These are phyloP conservation scores for Phaetusa simplex DNA, from an alignment of 2,113 vertebrate species.

Conservation along the genomic window DNA sequence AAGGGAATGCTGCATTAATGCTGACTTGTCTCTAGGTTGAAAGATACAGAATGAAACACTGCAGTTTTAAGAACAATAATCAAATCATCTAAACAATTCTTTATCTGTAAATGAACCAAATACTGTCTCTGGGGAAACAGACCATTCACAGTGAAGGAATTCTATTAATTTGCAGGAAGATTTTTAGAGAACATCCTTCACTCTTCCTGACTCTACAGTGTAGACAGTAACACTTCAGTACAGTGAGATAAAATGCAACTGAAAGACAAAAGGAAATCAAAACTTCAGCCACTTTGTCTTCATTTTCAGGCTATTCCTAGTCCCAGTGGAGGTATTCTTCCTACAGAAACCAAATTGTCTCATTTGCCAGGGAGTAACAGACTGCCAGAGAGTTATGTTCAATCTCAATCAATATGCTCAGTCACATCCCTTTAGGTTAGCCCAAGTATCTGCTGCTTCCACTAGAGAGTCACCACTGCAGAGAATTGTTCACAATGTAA, in stretches of 20 bases:
- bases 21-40: background rate
- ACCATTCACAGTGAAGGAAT: background rate
- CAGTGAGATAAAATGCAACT: background rate
- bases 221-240: background rate
- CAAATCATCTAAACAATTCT: background rate
- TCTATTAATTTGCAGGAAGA: background rate
- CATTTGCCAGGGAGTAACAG: background rate
- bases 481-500: background rate
- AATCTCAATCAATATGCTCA: too few species aligned
- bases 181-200: background rate
- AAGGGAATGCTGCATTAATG: background rate
- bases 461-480: background rate
- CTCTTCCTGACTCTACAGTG: background rate
- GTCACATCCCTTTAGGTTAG: background rate
- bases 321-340: background rate
- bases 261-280: background rate
- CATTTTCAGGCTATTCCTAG: background rate
- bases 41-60: background rate
- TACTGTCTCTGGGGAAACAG: background rate
- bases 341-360: background rate
- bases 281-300: background rate
- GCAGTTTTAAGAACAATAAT: background rate
- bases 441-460: background rate
- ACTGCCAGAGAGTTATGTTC: background rate
- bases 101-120: background rate